Evolutionary conservation across 2,888 invertebrate genomes (phyloP).

Genomic region (Scaptomyza reducta): DNA sequence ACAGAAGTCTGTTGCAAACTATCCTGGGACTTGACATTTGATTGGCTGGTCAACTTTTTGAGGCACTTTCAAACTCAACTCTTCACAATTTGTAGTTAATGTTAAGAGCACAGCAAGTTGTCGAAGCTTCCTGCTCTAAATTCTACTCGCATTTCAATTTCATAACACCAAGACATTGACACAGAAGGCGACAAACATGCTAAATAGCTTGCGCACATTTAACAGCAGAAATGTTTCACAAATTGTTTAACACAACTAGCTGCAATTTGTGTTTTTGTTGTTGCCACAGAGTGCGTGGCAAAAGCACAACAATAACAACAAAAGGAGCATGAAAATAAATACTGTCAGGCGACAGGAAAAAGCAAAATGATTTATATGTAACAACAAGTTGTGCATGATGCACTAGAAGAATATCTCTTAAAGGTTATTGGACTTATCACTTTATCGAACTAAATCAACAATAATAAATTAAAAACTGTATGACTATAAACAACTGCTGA

Average conservation of each 20-base stretch:
- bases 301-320: conserved; percentile 12
- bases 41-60: conserved; percentile 28
- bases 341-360: conserved; percentile 31
- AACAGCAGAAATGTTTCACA: conserved; percentile 45
- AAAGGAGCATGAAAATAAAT: conserved; percentile 33
- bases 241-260: conserved; percentile 38
- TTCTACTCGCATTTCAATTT: conserved; percentile 6
- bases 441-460: not conserved
- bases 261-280: conserved; percentile 18
- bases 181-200: conserved; percentile 35
- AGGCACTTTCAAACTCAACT: not conserved
- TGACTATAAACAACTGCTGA: not conserved
- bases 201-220: conserved; percentile 47
- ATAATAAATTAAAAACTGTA: not conserved
- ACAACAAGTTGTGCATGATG: not conserved
- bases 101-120: conserved; percentile 4
- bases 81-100: conserved; percentile 14
- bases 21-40: conserved; percentile 36
- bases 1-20: not conserved
- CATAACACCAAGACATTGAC: not conserved
- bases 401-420: not conserved
- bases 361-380: conserved; percentile 33
- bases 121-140: not conserved
- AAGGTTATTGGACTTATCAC: too few relatives aligned
- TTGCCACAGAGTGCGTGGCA: not conserved